Base-by-base conservation (phyloP, 2,888 invertebrate species). In the Athripsodes cinereus region DNA sequence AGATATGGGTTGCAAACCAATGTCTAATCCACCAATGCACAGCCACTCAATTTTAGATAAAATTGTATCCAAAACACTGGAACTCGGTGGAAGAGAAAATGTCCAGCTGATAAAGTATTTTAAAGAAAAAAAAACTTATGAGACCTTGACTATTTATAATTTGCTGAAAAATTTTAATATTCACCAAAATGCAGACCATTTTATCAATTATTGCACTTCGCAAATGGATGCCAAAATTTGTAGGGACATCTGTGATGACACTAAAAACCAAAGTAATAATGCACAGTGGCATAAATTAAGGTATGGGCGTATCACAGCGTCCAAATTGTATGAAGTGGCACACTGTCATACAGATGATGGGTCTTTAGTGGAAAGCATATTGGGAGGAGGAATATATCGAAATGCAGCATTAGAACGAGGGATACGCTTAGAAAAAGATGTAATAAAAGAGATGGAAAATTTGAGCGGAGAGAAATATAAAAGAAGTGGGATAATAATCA, bases 281-380 rank as follows among this genome's bases (percentile, higher is more conserved):
- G 22, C 21, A 16, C 22, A 16, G 21, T 49, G 49, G 49, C 49
- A 49, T 21, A 21, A 49, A 18, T 18, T 49, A 21, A 11, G 49
- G 3, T 49, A 19, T 49, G 49, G 49, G 8, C 49, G 49, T 18
- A 49, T 49, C 20, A 49, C 49, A 21, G 49, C 49, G 19, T 49
- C 49, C n/a, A 49, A 49, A 49, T 8, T 49, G 3, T 49, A 49
- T 49, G 49, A 49, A 20, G 49, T 20, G 11, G 49, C 49, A 16
- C 18, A 21, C 19, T 49, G 49, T 21, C 49, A 49, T 18, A 49
- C 49, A 49, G 11, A 8, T 16, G 49, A 49, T 49, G 49, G 49
- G 2, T 46, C 46, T 5, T 46, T 46, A 16, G 46, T 46, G 6
- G 46, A 46, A 46, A 46, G 18, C n/a, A 13, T 46, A 16, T 46